A percentile compares a stretch with the other conserved stretches of the same genome.
These are phyloP conservation scores for Heptranchias perlo DNA, from an alignment of 2,113 vertebrate genomes.

Conservation along the genomic window DNA sequence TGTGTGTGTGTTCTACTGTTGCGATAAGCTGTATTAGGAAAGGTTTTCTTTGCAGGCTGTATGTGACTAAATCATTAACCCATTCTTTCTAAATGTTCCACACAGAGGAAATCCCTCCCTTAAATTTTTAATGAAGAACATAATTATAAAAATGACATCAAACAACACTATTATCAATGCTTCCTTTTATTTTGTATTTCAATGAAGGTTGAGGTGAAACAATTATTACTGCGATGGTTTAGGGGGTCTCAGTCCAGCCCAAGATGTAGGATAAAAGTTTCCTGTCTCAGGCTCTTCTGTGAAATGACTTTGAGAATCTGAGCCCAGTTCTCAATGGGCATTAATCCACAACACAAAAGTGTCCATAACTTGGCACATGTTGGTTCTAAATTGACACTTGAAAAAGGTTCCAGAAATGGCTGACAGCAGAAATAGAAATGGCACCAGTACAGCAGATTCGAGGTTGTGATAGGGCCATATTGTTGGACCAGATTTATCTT, in stretches of 20 bases:
- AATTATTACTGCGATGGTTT: neutral
- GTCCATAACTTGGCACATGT: neutral
- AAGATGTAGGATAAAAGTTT: too few species aligned
- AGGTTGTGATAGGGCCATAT: neutral
- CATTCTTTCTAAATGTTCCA: neutral
- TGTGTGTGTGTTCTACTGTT: neutral
- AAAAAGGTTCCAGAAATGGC: neutral
- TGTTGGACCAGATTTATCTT: neutral
- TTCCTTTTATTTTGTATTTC: constrained; percentile 18
- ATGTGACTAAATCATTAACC: neutral
- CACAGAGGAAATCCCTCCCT: neutral
- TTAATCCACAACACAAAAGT: neutral
- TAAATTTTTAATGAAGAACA: neutral
- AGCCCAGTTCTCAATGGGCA: neutral
- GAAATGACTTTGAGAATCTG: neutral
- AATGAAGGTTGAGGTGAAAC: neutral
- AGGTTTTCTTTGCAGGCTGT: neutral
- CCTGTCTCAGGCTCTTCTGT: too few species aligned
- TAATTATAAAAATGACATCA: neutral
- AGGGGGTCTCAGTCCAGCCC: too few species aligned
- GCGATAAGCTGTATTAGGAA: neutral
- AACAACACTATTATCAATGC: neutral
- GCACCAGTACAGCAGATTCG: neutral
- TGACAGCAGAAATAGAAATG: neutral
- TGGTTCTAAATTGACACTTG: neutral